phyloP scores from a whole-genome alignment of 2,888 invertebrate species.

The Branchipolynoe longqiensis region DNA sequence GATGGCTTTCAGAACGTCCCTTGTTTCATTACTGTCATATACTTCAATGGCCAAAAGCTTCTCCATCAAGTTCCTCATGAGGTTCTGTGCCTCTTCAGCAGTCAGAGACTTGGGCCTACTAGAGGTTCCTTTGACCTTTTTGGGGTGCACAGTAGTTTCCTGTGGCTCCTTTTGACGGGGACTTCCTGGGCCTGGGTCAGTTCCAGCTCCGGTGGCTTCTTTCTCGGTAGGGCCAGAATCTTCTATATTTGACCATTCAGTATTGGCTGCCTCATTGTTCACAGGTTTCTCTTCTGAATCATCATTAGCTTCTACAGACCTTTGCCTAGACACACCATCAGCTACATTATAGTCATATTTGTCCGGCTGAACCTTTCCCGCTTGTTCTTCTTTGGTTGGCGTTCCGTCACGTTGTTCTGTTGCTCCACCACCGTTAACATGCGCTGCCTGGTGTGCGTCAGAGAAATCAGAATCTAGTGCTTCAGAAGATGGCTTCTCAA shows the following conservation, averaged over 20 bases:
- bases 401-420: too few species aligned
- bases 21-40: conserved; percentile 12
- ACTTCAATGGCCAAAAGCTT: conserved; percentile 5
- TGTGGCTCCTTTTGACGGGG: background rate
- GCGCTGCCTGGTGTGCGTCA: background rate
- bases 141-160: background rate
- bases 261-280: background rate
- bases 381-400: too few species aligned
- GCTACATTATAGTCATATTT: too few species aligned
- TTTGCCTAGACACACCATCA: too few species aligned
- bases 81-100: background rate
- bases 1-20: conserved; percentile 61
- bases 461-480: background rate
- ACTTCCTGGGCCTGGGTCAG: background rate
- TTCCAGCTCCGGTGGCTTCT: too few species aligned
- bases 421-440: too few species aligned
- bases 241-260: background rate
- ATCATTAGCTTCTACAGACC: background rate
- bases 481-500: background rate
- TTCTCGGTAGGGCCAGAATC: too few species aligned
- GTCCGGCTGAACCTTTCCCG: too few species aligned
- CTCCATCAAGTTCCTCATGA: background rate
- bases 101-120: background rate
- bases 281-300: background rate
- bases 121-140: background rate